Evolutionary conservation across 2,113 vertebrate species (phyloP), one percentile per base, ranked within the genome.

Genomic region (Trogon surrucura): DNA sequence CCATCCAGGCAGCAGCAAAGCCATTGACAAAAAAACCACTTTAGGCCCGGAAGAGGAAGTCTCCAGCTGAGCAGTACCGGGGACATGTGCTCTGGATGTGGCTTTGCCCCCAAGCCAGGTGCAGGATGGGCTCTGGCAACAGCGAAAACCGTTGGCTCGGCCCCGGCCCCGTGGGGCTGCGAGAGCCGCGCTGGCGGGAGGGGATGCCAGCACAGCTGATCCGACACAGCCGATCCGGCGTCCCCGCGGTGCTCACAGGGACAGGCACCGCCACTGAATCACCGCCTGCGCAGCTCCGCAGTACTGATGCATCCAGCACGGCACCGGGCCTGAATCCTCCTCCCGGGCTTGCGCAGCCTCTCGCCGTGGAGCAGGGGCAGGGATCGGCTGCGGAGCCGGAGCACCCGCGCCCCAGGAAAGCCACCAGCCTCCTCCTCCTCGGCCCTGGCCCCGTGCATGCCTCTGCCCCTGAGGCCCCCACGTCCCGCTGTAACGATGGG

Each of bases 61-160:
- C 22, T 70, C 57, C 5, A 1, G 44, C 53, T 84, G 67, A 85
- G 26, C 15, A 57, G 66, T 47, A 20, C 27, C 4, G 5, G 69
- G 47, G 14, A 34, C 3, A 4, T 1, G 0, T 2, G 41, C 17
- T n/a, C 60, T 27, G 72, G 57, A 30, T 23, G 16, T 5, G 2
- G 48, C 60, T 69, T 86, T 7, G 2, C 36, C 18, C 57, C 57
- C 2, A 2, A 1, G 5, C 36, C 22, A 32, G 10, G 4, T 15
- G 26, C 1, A 1, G 45, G 36, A 80, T 14, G 0, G 0, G 27
- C 5, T 75, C 61, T 38, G 5, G 8, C 20, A 18, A 45, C 8
- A 53, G 56, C 0, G 1, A 67, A 26, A 45, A 41, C 41, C 66
- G 3, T 14, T 13, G 1, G 61, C 53, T 50, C 53, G 15, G 62